Base-by-base conservation (phyloP, 2,113 vertebrate species). In the Oreotrochilus melanogaster region DNA sequence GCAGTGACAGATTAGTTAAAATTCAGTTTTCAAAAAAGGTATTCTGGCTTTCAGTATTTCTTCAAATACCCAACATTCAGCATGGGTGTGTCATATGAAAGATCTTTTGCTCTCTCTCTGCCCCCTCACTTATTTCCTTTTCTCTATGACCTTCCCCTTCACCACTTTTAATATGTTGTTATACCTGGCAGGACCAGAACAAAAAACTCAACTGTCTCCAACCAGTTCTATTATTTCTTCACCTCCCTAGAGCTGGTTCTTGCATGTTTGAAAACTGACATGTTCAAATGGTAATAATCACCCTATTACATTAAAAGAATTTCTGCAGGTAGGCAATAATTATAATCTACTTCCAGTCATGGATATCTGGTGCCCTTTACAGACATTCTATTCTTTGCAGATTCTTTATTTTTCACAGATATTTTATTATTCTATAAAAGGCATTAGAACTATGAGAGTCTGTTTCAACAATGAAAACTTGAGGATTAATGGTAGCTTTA, bases 71-170 rank as follows among this genome's bases (percentile, higher is more conserved):
- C 3, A 1, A 9, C 14, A 35, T 45, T 37, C 35, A 70, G 18
- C 21, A 37, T 54, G 16, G 7, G 0, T 64, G 2, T 58, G 8
- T 14, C 7, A 42, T 60, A 16, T 12, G 33, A 83, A 82, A 78
- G 18, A 27, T 12, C 7, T 2, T 71, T 73, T 19, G 60, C 15
- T 37, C 14, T 75, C 35, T 62, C 21, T 60, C 27, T 28, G 5
- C 4, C 13, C 22, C 3, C 2, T 54, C 0, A 0, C 39, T 39
- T 4, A 18, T 78, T 53, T 66, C 9, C 7, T 37, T 82, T 73
- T 73, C 13, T n/a, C 4, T 70, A 9, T 48, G 21, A 2, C 7
- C 3, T 4, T n/a, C 3, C 6, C 7, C 4, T 66, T 58, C 7
- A 12, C 16, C 7, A 14, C 4, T 71, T 78, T 43, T 43, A 19